Percentiles rank a stretch among this genome's conserved stretches.
phyloP scores from a whole-genome alignment of 2,888 invertebrate species.

The Clusia tigrina region DNA sequence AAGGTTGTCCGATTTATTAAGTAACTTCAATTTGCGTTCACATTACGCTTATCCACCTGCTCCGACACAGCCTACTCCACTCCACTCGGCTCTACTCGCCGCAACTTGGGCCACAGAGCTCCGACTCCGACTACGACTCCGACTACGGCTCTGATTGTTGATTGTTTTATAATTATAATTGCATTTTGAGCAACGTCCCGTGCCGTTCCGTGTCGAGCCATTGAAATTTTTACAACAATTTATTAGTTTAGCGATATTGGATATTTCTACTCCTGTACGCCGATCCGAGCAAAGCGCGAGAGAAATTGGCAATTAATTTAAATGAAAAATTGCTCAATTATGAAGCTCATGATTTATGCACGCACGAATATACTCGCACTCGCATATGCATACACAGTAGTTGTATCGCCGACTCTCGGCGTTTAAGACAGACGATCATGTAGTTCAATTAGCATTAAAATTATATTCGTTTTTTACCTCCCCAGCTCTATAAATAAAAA shows the following conservation, averaged over 20 bases:
- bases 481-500: no score
- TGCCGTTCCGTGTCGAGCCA: constrained; percentile 7
- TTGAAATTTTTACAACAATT: constrained; percentile 5
- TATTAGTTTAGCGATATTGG: constrained; percentile 35
- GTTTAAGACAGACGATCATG: no score
- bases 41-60: constrained; percentile 50
- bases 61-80: no score
- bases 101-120: no score
- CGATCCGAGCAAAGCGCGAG: no score
- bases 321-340: constrained; percentile 63
- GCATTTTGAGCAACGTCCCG: constrained; percentile 48
- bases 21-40: constrained; percentile 63
- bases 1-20: constrained; percentile 63
- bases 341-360: constrained; percentile 34
- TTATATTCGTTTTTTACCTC: no score
- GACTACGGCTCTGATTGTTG: constrained; percentile 51
- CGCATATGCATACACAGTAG: no score
- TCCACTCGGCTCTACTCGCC: no score
- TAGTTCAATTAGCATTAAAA: no score
- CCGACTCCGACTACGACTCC: no score
- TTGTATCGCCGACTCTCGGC: no score
- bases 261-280: constrained; percentile 44
- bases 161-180: constrained; percentile 64
- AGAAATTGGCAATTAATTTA: constrained; percentile 62
- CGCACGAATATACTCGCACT: constrained; percentile 25